Evolutionary conservation across 1,140 invertebrate species (phyloP).

Genomic region (Samia ricini): DNA sequence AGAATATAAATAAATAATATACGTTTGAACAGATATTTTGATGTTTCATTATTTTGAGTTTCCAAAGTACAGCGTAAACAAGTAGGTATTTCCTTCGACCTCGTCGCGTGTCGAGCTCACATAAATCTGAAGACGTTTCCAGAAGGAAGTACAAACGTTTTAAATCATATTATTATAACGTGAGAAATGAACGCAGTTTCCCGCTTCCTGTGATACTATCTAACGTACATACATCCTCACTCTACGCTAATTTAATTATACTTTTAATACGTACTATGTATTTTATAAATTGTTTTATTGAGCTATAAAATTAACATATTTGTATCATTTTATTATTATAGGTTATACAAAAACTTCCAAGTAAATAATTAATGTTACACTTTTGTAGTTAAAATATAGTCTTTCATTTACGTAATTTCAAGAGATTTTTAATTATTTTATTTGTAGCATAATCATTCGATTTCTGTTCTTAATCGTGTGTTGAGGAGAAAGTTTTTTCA

Average conservation of each 20-base stretch:
- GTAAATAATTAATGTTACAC: neutral
- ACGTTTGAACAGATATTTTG: no score
- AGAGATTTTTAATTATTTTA: no score
- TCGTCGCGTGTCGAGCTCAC: neutral
- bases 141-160: neutral
- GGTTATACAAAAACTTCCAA: neutral
- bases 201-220: slow-evolving; percentile 2
- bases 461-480: no score
- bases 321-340: neutral
- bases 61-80: no score
- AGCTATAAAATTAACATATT: neutral
- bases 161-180: neutral
- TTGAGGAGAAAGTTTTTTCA: no score
- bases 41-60: no score
- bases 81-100: neutral
- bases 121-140: neutral
- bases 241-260: slow-evolving; percentile 6
- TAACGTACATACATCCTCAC: neutral
- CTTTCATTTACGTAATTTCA: no score
- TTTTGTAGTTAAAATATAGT: no score
- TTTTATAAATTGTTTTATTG: neutral
- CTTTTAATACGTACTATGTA: neutral
- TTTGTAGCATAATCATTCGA: no score
- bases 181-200: slow-evolving; percentile 5
- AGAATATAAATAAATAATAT: no score